Base-by-base conservation (phyloP, 2,797 vertebrate species). In the Poecilia picta region DNA sequence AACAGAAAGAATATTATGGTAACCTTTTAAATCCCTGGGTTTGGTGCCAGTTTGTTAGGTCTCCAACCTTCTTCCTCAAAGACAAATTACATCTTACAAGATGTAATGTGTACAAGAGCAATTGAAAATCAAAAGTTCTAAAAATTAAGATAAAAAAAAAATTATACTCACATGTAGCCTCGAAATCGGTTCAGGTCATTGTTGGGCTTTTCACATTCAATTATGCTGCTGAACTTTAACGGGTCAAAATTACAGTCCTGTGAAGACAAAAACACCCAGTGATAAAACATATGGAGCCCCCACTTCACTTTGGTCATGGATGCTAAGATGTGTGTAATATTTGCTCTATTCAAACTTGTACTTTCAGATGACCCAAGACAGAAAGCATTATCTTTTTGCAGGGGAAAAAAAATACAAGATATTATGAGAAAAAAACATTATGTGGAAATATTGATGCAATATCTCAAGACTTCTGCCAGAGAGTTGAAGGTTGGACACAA, bases 171-270 rank as follows among this genome's bases (percentile, higher is more conserved):
- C 98, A 98, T 98, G 96, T 97, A 98, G 66, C 98, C 98, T 85
- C 95, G 94, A 93, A 99, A 99, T 81, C 98, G 93, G 94, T 96
- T 97, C 91, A 99, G 95, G 94, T 99, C 97, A 2, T 99, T 99
- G 95, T 99, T 99, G 74, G 98, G 98, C 87, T 97, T 98, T 94
- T 99, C 98, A 64, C 98, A 99, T 93, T 99, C 98, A 78, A 99
- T 97, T 6, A 97, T 31, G 59, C 97, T 96, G 94, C 96, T 97
- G 95, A 98, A 99, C 83, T 95, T 98, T 78, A 97, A 79, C 0
- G 98, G 98, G 85, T 98, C 96, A 89, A 99, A 99, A 75, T 99
- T 98, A 31, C 97, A 96, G 89, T 98, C 98, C 98, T 99, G 92
- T 45, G 95, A 95, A 76, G 51, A 86, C 45, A 87, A 25, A 72